Evolutionary conservation across 2,113 vertebrate genomes (phyloP).

Genomic region (Anguilla japonica): DNA sequence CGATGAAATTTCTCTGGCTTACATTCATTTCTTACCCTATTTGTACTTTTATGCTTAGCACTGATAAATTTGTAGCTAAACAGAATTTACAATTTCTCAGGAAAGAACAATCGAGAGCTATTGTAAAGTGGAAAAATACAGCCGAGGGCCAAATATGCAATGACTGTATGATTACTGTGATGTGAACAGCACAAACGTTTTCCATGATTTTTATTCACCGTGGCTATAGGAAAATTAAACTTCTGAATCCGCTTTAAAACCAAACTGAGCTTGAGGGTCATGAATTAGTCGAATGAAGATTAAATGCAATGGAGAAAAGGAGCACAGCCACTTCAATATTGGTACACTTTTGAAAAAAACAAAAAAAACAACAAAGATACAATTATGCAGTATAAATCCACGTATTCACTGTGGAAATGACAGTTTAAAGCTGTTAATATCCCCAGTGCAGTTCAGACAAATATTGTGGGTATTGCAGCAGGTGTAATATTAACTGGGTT

Average conservation of each 20-base stretch:
- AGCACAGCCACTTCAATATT: not conserved
- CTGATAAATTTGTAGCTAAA: not conserved
- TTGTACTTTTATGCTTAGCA: too few relatives aligned
- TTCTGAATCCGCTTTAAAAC: constrained; percentile 11
- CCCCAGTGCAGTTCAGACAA: not conserved
- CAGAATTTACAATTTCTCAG: not conserved
- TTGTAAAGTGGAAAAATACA: not conserved
- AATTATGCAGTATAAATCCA: not conserved
- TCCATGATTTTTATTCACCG: constrained; percentile 8
- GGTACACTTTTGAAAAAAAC: not conserved
- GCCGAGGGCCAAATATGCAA: not conserved
- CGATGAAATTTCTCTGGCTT: not conserved
- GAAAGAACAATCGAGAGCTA: not conserved
- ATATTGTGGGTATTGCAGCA: not conserved
- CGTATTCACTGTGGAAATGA: not conserved
- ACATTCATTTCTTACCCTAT: not conserved
- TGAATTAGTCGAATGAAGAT: not conserved
- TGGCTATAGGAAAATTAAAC: constrained; percentile 11
- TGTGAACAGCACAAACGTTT: not conserved
- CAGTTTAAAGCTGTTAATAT: not conserved
- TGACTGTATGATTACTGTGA: not conserved
- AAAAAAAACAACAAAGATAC: not conserved
- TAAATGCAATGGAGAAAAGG: not conserved
- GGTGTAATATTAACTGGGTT: not conserved
- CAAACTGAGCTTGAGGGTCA: not conserved